These are phyloP conservation scores for Hippocampus guttulatus DNA, from an alignment of 2,113 vertebrate species.

Conservation along the genomic window DNA sequence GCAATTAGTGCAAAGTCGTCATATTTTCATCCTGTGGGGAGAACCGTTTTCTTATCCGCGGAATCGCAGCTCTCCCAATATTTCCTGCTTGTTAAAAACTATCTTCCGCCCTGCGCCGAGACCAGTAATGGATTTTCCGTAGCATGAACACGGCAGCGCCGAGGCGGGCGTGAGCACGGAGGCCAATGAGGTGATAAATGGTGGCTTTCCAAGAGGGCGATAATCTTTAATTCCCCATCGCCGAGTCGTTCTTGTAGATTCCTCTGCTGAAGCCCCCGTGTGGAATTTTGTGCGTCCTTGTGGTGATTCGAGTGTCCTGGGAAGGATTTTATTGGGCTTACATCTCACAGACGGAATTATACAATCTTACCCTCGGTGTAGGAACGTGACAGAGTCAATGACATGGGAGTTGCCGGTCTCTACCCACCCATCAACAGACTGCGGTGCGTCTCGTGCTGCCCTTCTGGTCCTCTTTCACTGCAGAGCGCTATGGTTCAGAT, in stretches of 20 bases:
- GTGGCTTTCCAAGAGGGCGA: constrained; percentile 16
- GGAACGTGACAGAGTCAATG: background rate
- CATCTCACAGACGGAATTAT: constrained; percentile 2
- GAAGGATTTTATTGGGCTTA: constrained; percentile 19
- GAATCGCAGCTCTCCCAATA: background rate
- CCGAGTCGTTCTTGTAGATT: constrained; percentile 22
- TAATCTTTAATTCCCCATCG: constrained; percentile 29
- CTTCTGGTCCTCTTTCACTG: background rate
- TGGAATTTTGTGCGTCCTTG: background rate
- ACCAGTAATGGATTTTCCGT: constrained; percentile 40
- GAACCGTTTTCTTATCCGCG: background rate
- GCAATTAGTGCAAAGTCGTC: background rate
- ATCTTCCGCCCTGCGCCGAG: constrained; percentile 7
- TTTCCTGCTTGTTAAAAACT: constrained; percentile 13
- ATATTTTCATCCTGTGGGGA: background rate
- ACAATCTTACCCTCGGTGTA: background rate
- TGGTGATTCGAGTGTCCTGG: background rate
- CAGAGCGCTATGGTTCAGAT: background rate
- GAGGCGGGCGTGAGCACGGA: constrained; percentile 35
- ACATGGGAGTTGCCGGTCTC: background rate
- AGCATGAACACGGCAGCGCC: constrained; percentile 33
- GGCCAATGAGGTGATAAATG: constrained; percentile 55
- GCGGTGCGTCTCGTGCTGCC: background rate
- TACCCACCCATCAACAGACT: background rate
- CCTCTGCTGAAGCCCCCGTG: background rate